Evolutionary conservation across 1,140 invertebrate genomes (phyloP).

Genomic region (Belonocnema kinseyi): DNA sequence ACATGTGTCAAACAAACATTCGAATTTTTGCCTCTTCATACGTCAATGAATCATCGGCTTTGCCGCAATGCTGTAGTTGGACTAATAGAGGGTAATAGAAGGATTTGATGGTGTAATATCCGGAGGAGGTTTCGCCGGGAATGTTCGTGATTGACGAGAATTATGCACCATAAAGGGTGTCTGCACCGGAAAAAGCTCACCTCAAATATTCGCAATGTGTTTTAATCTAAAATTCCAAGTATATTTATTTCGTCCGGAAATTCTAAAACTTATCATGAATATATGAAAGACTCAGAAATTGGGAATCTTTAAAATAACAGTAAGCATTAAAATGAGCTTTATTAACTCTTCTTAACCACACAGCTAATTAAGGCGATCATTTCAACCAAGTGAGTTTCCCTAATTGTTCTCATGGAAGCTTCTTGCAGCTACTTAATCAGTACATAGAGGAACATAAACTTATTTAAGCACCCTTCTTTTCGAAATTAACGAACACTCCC

Average conservation of each 20-base stretch:
- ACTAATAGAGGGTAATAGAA: constrained; percentile 57
- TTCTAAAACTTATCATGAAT: constrained; percentile 22
- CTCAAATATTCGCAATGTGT: constrained; percentile 16
- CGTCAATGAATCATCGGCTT: constrained; percentile 51
- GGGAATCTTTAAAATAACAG: too few relatives aligned
- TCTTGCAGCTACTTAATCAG: too few relatives aligned
- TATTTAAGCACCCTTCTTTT: not conserved
- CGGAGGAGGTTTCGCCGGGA: constrained; percentile 50
- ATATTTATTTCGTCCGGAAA: not conserved
- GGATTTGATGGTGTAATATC: constrained; percentile 59
- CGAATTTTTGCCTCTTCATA: constrained; percentile 36
- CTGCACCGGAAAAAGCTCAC: constrained; percentile 15
- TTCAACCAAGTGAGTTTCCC: too few relatives aligned
- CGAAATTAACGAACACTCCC: constrained; percentile 11
- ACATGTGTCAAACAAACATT: not conserved
- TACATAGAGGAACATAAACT: not conserved
- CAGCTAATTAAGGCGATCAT: too few relatives aligned
- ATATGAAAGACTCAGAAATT: too few relatives aligned
- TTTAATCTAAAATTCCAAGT: not conserved
- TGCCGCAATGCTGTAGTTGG: constrained; percentile 51
- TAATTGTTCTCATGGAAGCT: not conserved
- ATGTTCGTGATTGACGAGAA: constrained; percentile 54
- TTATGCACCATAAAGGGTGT: constrained; percentile 43
- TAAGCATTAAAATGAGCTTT: too few relatives aligned
- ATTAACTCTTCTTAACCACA: too few relatives aligned